phyloP scores from a whole-genome alignment of 2,113 vertebrate genomes.

The Lagenorhynchus albirostris region DNA sequence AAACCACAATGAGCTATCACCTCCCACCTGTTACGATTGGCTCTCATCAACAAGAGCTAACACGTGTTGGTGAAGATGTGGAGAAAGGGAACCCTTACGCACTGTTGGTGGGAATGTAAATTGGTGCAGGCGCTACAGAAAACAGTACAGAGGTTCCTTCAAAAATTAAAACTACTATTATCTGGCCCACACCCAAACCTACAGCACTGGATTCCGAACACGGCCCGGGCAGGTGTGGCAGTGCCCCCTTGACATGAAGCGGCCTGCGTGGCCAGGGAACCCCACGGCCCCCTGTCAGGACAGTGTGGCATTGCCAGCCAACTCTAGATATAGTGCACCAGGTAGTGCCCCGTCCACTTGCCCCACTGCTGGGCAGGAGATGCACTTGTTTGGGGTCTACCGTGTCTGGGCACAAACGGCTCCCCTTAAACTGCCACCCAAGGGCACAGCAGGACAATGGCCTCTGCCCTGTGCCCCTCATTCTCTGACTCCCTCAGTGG shows the following conservation, averaged over 20 bases:
- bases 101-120: background rate
- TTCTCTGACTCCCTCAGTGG: background rate
- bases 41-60: background rate
- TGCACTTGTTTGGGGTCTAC: background rate
- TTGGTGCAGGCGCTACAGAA: background rate
- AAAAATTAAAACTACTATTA: background rate
- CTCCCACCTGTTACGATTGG: background rate
- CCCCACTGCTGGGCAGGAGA: background rate
- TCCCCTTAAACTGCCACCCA: rapidly evolving
- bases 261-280: background rate
- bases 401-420: background rate
- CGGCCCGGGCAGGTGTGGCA: background rate
- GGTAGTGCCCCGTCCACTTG: background rate
- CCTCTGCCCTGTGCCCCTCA: background rate
- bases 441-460: background rate
- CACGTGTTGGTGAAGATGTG: background rate
- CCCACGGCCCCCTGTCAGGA: background rate
- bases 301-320: background rate
- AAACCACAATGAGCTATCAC: background rate
- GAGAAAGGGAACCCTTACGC: background rate
- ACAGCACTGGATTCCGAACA: background rate
- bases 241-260: background rate
- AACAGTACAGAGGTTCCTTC: background rate
- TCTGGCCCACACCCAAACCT: background rate
- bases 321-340: too few species aligned